Evolutionary conservation across 2,888 invertebrate species (phyloP), one percentile per base, ranked within the genome.

Genomic region (Bugulina stolonifera): DNA sequence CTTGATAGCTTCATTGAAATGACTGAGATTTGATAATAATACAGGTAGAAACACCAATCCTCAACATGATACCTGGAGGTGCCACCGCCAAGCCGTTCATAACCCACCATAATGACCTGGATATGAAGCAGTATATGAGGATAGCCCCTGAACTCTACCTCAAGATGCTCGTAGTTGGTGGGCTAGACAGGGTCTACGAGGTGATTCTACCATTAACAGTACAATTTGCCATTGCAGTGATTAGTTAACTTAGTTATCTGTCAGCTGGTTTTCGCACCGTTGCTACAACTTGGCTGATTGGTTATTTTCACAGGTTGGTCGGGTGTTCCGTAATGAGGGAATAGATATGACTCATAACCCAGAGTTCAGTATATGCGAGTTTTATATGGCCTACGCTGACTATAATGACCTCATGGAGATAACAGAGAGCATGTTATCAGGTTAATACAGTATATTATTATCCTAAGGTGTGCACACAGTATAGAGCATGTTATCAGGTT

Each of bases 371-470:
- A 96, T 97, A 5, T 96, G 97, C 82, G 99, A 99, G 87, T 99
- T 99, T 86, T 99, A 99, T 85, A 99, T 99, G 97, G 99, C 99
- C 0, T 99, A 99, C 86, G 99, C 99, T 23, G 99, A 99, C 86
- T 99, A 99, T 82, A 89, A 94, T 83, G 98, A 99, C 85, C 82
- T 99, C 14, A 95, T 99, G 87, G 86, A 88, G 34, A 89, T 99
- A 58, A 97, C 98, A 0, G 99, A 99, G 86, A 88, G 90, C 72
- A 87, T 99, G 87, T 77, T 99, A 22, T 92, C 96, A 43, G 93
- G 88, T 87, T 77, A 76, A 73, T 23, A n/a, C n/a, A n/a, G n/a
- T n/a, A n/a, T n/a, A n/a, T n/a, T n/a, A n/a, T n/a, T n/a, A n/a
- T n/a, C n/a, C n/a, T n/a, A n/a, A n/a, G n/a, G n/a, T n/a, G n/a